Percentiles rank a stretch among this genome's conserved stretches.
Conservation (phyloP, 2,888 invertebrate species). For the Brassicogethes aeneus region DNA sequence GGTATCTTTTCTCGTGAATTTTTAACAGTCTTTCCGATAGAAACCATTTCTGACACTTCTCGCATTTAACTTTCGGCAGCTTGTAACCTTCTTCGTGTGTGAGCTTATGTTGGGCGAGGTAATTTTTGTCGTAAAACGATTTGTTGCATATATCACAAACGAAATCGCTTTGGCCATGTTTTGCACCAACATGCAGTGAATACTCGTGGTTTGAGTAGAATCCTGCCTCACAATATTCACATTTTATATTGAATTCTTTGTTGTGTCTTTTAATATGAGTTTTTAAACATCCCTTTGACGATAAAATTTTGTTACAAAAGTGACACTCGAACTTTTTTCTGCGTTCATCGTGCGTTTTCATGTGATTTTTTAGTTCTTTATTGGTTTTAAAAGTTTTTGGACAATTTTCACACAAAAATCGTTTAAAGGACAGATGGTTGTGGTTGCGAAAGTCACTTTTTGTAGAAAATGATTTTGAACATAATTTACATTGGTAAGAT, state of each 20-base stretch:
- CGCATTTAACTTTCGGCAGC: slow-evolving; percentile 35
- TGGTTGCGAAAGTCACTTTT: not conserved
- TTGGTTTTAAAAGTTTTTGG: slow-evolving; percentile 14
- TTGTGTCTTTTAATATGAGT: slow-evolving; percentile 6
- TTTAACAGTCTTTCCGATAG: not conserved
- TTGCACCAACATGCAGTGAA: not conserved
- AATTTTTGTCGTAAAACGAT: slow-evolving; percentile 18
- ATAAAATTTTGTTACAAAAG: slow-evolving; percentile 44
- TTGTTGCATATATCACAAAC: slow-evolving; percentile 33
- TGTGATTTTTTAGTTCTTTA: slow-evolving; percentile 8
- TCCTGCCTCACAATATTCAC: slow-evolving; percentile 19
- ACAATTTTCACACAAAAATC: slow-evolving; percentile 14
- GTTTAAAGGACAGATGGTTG: not conserved
- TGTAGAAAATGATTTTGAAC: not conserved
- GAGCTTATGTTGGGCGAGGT: not conserved
- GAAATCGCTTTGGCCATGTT: slow-evolving; percentile 10
- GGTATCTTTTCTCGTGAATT: slow-evolving; percentile 1
- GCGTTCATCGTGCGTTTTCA: slow-evolving; percentile 10
- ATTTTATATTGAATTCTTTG: slow-evolving; percentile 12
- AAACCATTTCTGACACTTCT: slow-evolving; percentile 41
- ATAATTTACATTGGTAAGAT: not conserved
- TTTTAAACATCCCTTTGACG: slow-evolving; percentile 16
- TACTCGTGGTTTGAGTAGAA: slow-evolving; percentile 19
- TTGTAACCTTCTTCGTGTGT: slow-evolving; percentile 2
- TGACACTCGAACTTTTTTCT: slow-evolving; percentile 40